A percentile compares a stretch with the other conserved stretches of the same genome.
These are phyloP conservation scores for Crotalus helleri DNA, from an alignment of 2,113 vertebrate species.

Conservation along the genomic window DNA sequence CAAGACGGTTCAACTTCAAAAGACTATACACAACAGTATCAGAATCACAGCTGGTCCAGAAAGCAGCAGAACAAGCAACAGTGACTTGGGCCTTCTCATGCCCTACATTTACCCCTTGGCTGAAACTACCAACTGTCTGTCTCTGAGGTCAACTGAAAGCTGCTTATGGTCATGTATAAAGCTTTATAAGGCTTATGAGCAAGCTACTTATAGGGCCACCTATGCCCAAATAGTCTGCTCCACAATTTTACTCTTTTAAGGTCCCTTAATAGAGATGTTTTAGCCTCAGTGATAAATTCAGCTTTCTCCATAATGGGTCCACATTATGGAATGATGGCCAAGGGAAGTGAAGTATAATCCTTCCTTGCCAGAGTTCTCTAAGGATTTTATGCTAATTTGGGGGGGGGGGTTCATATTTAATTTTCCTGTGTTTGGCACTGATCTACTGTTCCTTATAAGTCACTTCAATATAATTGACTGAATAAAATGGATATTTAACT, in stretches of 20 bases:
- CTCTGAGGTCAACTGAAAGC: neutral
- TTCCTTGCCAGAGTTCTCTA: neutral
- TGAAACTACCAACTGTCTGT: neutral
- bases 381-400: neutral
- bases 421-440: neutral
- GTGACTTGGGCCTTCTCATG: neutral
- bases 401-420: neutral
- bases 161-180: neutral
- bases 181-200: neutral
- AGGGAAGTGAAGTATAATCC: neutral
- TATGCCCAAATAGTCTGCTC: neutral
- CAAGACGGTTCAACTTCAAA: neutral
- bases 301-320: neutral
- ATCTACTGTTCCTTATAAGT: neutral
- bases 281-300: neutral
- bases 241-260: neutral
- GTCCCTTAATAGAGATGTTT: neutral
- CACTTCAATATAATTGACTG: neutral
- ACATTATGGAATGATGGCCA: neutral
- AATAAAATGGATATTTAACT: neutral
- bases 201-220: neutral
- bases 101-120: neutral
- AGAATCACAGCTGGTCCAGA: neutral
- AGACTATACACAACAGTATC: neutral
- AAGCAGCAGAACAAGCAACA: neutral